Base-by-base conservation (phyloP, 2,797 vertebrate species). In the Enteromius treurensis region DNA sequence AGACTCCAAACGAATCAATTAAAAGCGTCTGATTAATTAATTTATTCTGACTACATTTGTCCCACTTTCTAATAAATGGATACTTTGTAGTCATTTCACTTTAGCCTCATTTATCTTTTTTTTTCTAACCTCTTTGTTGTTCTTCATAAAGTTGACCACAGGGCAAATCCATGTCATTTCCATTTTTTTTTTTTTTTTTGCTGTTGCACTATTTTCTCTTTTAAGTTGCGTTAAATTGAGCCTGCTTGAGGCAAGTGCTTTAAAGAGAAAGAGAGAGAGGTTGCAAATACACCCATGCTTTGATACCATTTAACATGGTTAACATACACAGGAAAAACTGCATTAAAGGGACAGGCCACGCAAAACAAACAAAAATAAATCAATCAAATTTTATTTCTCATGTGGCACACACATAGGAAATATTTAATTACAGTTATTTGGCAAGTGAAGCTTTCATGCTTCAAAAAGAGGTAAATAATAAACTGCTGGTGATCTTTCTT, bases 1-100 rank as follows among this genome's bases (percentile, higher is more conserved):
- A 90, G 95, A 94, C 91, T 96, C 94, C 95, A 95, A 94, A 95
- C 93, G 95, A 96, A 95, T 96, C 96, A 95, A 95, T 95, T 95
- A 95, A 91, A 91, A 93, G 92, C 92, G 92, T 90, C 91, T 89
- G 91, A 94, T 94, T 92, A 94, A 94, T 94, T 94, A 91, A 92
- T 92, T 92, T 94, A 89, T 90, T 92, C 92, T 90, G 86, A 85
- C 91, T 94, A 90, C 90, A 90, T 93, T 88, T 93, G 94, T 94
- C 87, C 93, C 92, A 81, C 76, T 85, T 86, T 86, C 80, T 81
- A 83, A 86, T 88, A 88, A 86, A 86, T 83, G 73, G 83, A 77
- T 85, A 86, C 64, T 86, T 76, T 78, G 83, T 85, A 81, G 85
- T 83, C 55, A 68, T 83, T 83, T 81, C 71, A 83, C 86, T 85